Evolutionary conservation across 2,888 invertebrate genomes (phyloP).

Genomic region (Xanthorhoe spadicearia): DNA sequence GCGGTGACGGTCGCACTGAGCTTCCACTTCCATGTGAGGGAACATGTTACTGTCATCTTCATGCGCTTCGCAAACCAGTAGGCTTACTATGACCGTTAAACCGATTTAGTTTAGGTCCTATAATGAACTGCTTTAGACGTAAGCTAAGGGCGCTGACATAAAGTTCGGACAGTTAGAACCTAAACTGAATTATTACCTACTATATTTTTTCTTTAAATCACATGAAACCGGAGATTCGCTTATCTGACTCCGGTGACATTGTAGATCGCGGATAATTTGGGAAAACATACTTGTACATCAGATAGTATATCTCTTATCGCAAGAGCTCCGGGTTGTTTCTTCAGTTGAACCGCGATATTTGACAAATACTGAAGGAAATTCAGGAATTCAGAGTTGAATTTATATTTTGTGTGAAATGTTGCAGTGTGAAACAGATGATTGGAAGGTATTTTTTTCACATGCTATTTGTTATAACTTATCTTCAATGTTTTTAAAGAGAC

Average conservation of each 20-base stretch:
- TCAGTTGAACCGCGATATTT: slow-evolving; percentile 23
- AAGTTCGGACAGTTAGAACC: no score
- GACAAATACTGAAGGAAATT: slow-evolving; percentile 15
- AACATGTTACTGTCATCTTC: background rate
- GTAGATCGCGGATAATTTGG: slow-evolving; percentile 15
- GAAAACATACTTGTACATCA: slow-evolving; percentile 13
- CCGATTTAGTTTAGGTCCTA: no score
- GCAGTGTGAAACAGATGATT: slow-evolving; percentile 62
- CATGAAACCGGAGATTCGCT: slow-evolving; percentile 1
- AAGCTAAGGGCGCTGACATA: no score
- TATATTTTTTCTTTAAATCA: background rate
- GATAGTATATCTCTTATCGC: slow-evolving; percentile 29
- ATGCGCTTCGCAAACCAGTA: no score
- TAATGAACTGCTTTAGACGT: no score
- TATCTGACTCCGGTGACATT: slow-evolving; percentile 24
- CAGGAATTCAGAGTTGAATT: background rate
- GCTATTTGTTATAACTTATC: background rate
- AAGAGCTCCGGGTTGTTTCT: slow-evolving; percentile 19
- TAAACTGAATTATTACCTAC: no score
- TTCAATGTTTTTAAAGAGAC: no score
- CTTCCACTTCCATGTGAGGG: slow-evolving; percentile 7
- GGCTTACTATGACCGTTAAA: no score
- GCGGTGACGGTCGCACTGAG: slow-evolving; percentile 11
- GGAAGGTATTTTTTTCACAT: slow-evolving; percentile 53
- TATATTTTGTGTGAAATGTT: slow-evolving; percentile 54